Conservation (phyloP, 2,888 invertebrate genomes). For the Saturnia japonica region DNA sequence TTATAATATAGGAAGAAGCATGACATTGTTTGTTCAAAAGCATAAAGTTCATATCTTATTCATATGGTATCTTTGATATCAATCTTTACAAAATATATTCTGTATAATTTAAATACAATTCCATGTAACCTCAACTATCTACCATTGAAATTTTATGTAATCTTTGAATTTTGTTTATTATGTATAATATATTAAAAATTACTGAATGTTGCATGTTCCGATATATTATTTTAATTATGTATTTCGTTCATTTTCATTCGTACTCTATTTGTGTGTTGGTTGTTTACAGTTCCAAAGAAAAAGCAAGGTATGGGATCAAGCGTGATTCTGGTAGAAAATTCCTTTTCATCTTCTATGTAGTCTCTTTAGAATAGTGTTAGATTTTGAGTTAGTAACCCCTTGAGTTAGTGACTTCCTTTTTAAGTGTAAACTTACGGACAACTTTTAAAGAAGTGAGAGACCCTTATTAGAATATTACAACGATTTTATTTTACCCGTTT, state of each 20-base stretch:
- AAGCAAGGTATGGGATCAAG: slow-evolving; percentile 84
- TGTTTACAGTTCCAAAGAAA: slow-evolving; percentile 93
- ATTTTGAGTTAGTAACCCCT: slow-evolving; percentile 63
- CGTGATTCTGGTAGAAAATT: slow-evolving; percentile 82
- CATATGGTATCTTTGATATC: neutral
- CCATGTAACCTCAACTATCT: neutral
- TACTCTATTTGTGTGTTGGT: slow-evolving; percentile 83
- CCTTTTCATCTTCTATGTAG: slow-evolving; percentile 80
- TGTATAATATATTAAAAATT: too few relatives aligned
- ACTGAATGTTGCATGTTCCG: slow-evolving; percentile 67
- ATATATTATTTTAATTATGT: slow-evolving; percentile 41
- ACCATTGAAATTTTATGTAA: neutral
- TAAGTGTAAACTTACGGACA: slow-evolving; percentile 25
- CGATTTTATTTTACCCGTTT: too few relatives aligned
- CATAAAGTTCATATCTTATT: neutral
- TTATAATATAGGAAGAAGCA: slow-evolving; percentile 29
- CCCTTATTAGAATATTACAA: neutral
- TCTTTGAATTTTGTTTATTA: neutral
- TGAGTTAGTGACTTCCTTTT: slow-evolving; percentile 64
- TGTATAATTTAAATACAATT: neutral
- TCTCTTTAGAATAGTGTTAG: slow-evolving; percentile 74
- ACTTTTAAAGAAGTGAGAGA: neutral
- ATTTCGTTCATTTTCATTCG: slow-evolving; percentile 68
- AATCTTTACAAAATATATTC: neutral
- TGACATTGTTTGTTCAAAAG: slow-evolving; percentile 21